Percentiles rank a stretch among this genome's conserved stretches.
Evolutionary conservation across 2,888 invertebrate genomes (phyloP).

Genomic region (Amblyjoppa proteus): DNA sequence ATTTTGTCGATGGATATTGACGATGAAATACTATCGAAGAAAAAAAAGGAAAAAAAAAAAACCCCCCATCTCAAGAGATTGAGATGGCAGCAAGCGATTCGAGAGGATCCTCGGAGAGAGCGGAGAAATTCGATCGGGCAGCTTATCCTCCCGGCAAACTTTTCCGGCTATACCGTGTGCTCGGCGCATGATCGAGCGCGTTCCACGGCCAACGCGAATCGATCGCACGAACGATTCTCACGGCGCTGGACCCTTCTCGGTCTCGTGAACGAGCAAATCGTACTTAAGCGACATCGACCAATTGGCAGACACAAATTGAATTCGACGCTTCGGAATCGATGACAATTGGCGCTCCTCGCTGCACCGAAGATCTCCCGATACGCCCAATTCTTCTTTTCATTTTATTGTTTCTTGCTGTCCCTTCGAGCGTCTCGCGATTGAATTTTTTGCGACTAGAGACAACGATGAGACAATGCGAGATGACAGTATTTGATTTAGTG

Average conservation of each 20-base stretch:
- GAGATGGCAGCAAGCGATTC: conserved; percentile 28
- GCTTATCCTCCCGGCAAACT: background rate
- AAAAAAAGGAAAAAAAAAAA: conserved; percentile 34
- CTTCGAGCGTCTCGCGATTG: background rate
- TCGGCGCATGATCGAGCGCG: too few species aligned
- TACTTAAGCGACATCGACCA: background rate
- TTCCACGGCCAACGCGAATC: too few species aligned
- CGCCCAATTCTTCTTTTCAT: conserved; percentile 1
- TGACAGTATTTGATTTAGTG: conserved; percentile 40
- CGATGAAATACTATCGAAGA: conserved; percentile 46
- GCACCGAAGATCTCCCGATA: conserved; percentile 63
- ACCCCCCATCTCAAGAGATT: conserved; percentile 16
- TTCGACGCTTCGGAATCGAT: background rate
- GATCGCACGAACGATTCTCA: background rate
- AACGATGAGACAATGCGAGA: conserved; percentile 18
- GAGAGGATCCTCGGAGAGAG: conserved; percentile 21
- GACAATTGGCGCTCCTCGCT: background rate
- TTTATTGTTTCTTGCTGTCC: background rate
- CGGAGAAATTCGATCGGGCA: background rate
- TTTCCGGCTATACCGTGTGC: background rate
- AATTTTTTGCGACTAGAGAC: conserved; percentile 18
- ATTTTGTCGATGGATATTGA: conserved; percentile 44
- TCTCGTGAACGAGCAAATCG: background rate
- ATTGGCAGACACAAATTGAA: background rate
- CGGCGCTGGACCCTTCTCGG: background rate